A percentile compares a stretch with the other conserved stretches of the same genome.
Conservation (phyloP, 2,113 vertebrate species). For the Spheniscus mendiculus region DNA sequence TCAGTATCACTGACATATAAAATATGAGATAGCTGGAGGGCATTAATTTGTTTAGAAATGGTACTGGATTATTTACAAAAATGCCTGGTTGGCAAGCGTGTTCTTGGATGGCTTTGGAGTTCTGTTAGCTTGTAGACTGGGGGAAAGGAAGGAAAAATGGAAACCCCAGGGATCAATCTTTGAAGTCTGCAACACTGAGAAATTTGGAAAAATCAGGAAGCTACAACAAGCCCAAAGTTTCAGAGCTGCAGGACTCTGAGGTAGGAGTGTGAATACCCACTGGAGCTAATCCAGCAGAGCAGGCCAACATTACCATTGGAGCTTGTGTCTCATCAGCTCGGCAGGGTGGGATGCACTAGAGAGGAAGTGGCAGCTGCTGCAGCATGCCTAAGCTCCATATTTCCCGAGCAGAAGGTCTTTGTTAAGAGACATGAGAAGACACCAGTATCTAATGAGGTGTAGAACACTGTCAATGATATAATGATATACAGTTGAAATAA, state of each 20-base stretch:
- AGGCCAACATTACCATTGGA: not conserved
- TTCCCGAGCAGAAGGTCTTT: not conserved
- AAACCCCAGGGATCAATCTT: not conserved
- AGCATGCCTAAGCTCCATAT: rapidly evolving
- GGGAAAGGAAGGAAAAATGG: not conserved
- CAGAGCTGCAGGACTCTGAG: not conserved
- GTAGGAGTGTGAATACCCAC: not conserved
- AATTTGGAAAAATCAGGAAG: not conserved
- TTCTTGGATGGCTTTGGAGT: not conserved
- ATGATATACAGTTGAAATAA: not conserved
- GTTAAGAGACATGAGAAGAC: not conserved
- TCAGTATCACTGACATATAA: not conserved
- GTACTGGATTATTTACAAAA: not conserved
- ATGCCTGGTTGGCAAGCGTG: not conserved
- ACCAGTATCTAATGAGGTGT: not conserved
- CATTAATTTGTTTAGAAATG: not conserved
- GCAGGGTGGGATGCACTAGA: not conserved
- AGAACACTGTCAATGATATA: not conserved
- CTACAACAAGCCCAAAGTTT: not conserved
- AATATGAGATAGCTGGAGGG: not conserved
- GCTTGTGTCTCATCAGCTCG: not conserved
- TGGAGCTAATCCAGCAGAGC: not conserved
- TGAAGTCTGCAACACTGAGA: not conserved
- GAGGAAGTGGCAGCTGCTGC: not conserved
- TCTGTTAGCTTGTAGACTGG: not conserved